phyloP scores from a whole-genome alignment of 2,797 vertebrate genomes.

The Myoxocephalus aenaeus region DNA sequence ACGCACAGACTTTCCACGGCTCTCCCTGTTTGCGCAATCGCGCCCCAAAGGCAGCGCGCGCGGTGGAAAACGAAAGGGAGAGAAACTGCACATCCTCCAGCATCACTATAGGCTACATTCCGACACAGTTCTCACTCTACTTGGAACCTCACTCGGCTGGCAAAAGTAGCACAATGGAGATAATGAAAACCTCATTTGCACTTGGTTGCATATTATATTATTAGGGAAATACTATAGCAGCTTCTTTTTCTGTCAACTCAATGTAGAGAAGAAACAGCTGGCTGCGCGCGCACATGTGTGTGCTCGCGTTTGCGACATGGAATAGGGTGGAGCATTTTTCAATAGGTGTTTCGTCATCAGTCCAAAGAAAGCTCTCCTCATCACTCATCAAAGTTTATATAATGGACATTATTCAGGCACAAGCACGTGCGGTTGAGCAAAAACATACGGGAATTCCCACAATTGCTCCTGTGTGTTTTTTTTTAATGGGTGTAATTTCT shows the following conservation, averaged over 20 bases:
- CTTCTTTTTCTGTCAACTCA: not conserved
- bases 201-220: not conserved
- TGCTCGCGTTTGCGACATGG: not conserved
- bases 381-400: not conserved
- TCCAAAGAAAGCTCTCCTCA: not conserved
- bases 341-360: slow-evolving; percentile 10
- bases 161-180: slow-evolving; percentile 36
- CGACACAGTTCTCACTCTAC: slow-evolving; percentile 20
- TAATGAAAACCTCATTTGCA: not conserved
- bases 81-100: not conserved
- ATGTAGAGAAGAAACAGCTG: not conserved
- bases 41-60: not conserved
- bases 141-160: not conserved
- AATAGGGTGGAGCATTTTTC: too few species aligned
- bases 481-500: not conserved
- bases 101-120: slow-evolving; percentile 27
- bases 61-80: slow-evolving; percentile 69
- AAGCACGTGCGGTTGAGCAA: not conserved
- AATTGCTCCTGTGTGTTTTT: not conserved
- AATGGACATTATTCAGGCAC: not conserved
- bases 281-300: not conserved
- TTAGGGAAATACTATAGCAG: not conserved
- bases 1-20: slow-evolving; percentile 60
- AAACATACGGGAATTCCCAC: not conserved
- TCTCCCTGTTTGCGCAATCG: slow-evolving; percentile 62